phyloP scores from a whole-genome alignment of 2,113 vertebrate genomes.

The Sturnira hondurensis region DNA sequence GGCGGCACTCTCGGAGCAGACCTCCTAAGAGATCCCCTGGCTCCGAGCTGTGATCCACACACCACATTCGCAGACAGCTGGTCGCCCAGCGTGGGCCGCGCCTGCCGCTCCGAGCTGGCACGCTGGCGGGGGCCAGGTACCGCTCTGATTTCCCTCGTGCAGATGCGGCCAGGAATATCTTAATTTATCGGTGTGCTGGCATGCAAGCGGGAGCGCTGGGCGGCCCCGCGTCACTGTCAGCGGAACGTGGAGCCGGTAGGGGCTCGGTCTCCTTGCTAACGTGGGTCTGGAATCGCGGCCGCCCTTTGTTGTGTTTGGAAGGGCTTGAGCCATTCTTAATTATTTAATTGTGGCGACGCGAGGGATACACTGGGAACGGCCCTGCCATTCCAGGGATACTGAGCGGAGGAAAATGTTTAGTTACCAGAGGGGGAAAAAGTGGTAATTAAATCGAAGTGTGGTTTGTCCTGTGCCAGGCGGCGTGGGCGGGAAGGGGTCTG shows the following conservation, averaged over 20 bases:
- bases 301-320: conserved; percentile 86
- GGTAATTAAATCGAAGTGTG: conserved; percentile 83
- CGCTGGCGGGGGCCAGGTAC: conserved; percentile 91
- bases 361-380: conserved; percentile 85
- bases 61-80: conserved; percentile 91
- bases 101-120: conserved; percentile 88
- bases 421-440: conserved; percentile 79
- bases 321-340: conserved; percentile 86
- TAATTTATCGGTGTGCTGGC: conserved; percentile 93
- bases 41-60: conserved; percentile 89
- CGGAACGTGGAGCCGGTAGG: conserved; percentile 83
- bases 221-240: conserved; percentile 88
- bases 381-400: conserved; percentile 83
- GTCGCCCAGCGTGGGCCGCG: conserved; percentile 90
- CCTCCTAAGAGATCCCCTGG: conserved; percentile 89
- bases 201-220: conserved; percentile 86
- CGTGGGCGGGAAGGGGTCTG: conserved; percentile 66
- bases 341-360: conserved; percentile 87
- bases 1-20: conserved; percentile 87
- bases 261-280: conserved; percentile 84
- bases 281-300: conserved; percentile 82
- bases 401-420: conserved; percentile 85
- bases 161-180: conserved; percentile 93
- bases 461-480: conserved; percentile 76
- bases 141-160: conserved; percentile 92